Conservation (phyloP, 2,113 vertebrate species). For the Mixornis gularis region DNA sequence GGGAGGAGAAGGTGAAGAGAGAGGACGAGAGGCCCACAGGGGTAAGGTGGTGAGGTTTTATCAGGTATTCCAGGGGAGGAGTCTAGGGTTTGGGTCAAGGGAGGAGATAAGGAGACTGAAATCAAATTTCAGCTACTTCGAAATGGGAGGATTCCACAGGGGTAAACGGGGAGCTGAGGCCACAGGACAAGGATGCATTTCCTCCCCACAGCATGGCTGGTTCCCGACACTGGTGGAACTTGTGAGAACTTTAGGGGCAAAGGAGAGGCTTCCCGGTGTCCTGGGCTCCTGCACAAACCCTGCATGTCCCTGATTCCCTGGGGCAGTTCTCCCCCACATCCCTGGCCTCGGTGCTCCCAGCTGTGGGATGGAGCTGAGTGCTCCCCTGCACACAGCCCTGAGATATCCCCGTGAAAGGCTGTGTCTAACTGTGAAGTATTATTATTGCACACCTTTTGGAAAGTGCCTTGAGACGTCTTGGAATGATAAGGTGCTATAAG, state of each 20-base stretch:
- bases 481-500: slow-evolving; percentile 63
- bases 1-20: too few species aligned
- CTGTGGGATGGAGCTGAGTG: slow-evolving; percentile 11
- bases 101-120: too few species aligned
- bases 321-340: not conserved
- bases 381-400: not conserved
- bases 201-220: not conserved
- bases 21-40: too few species aligned
- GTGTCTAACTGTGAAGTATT: slow-evolving; percentile 56
- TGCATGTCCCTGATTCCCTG: not conserved
- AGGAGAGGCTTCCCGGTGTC: not conserved
- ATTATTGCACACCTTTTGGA: slow-evolving; percentile 65
- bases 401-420: slow-evolving; percentile 31
- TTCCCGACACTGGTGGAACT: not conserved
- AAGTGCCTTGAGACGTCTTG: slow-evolving; percentile 60
- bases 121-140: too few species aligned
- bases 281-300: not conserved
- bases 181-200: not conserved
- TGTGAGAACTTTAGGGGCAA: not conserved
- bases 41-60: too few species aligned
- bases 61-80: too few species aligned
- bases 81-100: too few species aligned
- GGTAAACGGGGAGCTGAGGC: not conserved
- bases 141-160: too few species aligned
- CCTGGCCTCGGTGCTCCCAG: not conserved